A percentile compares a stretch with the other conserved stretches of the same genome.
phyloP scores from a whole-genome alignment of 1,140 invertebrate genomes.

The Chymomyza costata region DNA sequence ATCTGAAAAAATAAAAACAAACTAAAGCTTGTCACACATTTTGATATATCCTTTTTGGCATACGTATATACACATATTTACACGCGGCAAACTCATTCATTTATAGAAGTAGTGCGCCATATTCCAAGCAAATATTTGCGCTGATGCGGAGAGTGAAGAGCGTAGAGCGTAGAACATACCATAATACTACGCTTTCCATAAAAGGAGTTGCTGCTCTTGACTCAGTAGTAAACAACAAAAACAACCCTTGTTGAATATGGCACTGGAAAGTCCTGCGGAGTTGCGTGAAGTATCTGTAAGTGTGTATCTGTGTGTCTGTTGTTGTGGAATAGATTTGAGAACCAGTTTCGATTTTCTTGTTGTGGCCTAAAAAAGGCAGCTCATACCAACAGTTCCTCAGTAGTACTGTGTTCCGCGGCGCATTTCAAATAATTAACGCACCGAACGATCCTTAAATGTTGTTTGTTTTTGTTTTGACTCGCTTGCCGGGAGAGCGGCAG shows the following conservation, averaged over 20 bases:
- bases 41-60: not conserved
- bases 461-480: too few species aligned
- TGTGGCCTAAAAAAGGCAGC: too few species aligned
- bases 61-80: slow-evolving; percentile 1
- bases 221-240: not conserved
- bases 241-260: too few species aligned
- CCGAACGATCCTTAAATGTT: too few species aligned
- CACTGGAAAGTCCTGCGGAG: not conserved
- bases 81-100: not conserved
- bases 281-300: too few species aligned
- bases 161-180: too few species aligned
- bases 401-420: too few species aligned
- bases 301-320: too few species aligned
- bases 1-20: slow-evolving; percentile 9
- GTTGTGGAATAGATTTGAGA: slow-evolving; percentile 5
- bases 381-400: too few species aligned
- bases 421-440: too few species aligned
- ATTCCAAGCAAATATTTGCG: slow-evolving; percentile 19
- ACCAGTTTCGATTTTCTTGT: slow-evolving; percentile 21
- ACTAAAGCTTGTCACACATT: slow-evolving; percentile 14
- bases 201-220: slow-evolving; percentile 9
- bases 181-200: too few species aligned
- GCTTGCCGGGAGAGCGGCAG: not conserved
- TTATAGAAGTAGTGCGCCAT: not conserved
- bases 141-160: too few species aligned